A percentile compares a stretch with the other conserved stretches of the same genome.
phyloP scores from a whole-genome alignment of 2,888 invertebrate genomes.

The Microchrysa polita region DNA sequence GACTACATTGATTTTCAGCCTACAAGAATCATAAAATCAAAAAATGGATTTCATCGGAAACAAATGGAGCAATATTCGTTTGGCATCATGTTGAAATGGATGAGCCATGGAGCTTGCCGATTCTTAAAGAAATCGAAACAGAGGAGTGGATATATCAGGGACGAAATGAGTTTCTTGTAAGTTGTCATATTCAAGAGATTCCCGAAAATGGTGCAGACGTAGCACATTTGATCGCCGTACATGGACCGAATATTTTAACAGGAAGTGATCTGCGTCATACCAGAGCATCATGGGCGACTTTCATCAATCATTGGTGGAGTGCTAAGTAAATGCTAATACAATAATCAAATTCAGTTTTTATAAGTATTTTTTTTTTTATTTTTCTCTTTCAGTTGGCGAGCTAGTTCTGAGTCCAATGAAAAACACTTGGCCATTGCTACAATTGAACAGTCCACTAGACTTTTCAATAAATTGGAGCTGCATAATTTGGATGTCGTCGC shows the following conservation, averaged over 20 bases:
- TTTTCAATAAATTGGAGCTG: constrained; percentile 69
- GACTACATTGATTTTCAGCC: constrained; percentile 67
- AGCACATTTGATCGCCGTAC: constrained; percentile 81
- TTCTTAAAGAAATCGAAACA: constrained; percentile 67
- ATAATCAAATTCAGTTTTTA: neutral
- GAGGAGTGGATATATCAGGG: constrained; percentile 76
- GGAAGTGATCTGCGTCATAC: constrained; percentile 64
- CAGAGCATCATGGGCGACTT: constrained; percentile 58
- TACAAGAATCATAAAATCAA: constrained; percentile 75
- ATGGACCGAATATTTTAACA: constrained; percentile 71
- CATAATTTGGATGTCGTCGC: constrained; percentile 72
- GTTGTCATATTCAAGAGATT: constrained; percentile 81
- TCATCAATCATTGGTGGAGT: constrained; percentile 69
- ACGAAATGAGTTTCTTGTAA: constrained; percentile 79
- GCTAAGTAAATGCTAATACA: constrained; percentile 60
- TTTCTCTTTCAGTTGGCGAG: constrained; percentile 64
- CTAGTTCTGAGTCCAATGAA: constrained; percentile 59
- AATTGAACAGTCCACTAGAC: constrained; percentile 71
- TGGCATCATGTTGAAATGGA: constrained; percentile 83
- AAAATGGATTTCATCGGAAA: constrained; percentile 75
- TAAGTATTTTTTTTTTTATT: constrained; percentile 20
- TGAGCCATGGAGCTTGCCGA: constrained; percentile 76
- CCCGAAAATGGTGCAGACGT: constrained; percentile 91
- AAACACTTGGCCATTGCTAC: constrained; percentile 73
- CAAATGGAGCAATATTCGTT: constrained; percentile 78